A percentile compares a stretch with the other conserved stretches of the same genome.
These are phyloP conservation scores for Andrena camellia DNA, from an alignment of 2,888 invertebrate species.

Conservation along the genomic window DNA sequence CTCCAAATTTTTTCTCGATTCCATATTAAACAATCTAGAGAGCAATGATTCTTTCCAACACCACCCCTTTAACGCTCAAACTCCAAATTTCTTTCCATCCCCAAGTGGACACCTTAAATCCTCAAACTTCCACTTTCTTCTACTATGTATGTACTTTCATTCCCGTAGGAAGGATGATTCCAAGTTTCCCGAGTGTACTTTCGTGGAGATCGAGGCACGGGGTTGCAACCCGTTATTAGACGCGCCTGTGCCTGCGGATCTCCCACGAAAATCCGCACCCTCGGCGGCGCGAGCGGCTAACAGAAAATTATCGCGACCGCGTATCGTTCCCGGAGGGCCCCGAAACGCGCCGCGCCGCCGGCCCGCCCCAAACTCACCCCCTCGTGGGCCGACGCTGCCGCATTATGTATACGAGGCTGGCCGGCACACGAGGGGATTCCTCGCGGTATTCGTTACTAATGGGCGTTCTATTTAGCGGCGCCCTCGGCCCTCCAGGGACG, in stretches of 20 bases:
- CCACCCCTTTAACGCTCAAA: too few relatives aligned
- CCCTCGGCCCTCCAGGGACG: constrained; percentile 78
- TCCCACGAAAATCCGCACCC: constrained; percentile 69
- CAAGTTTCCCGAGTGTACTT: constrained; percentile 32
- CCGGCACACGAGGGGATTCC: constrained; percentile 66
- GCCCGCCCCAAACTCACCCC: constrained; percentile 46
- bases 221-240: constrained; percentile 49
- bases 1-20: too few relatives aligned
- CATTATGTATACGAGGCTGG: constrained; percentile 66
- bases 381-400: constrained; percentile 28
- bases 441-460: constrained; percentile 82
- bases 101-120: too few relatives aligned
- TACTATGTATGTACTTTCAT: too few relatives aligned
- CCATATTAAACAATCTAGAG: too few relatives aligned
- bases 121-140: too few relatives aligned
- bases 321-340: constrained; percentile 72
- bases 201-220: constrained; percentile 2
- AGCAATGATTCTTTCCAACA: too few relatives aligned
- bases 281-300: constrained; percentile 62
- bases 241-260: constrained; percentile 19
- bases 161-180: constrained; percentile 3
- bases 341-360: constrained; percentile 18
- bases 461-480: constrained; percentile 82
- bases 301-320: constrained; percentile 75
- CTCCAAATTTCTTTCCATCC: too few relatives aligned